phyloP scores from a whole-genome alignment of 2,888 invertebrate genomes.

The Netelia virgata region DNA sequence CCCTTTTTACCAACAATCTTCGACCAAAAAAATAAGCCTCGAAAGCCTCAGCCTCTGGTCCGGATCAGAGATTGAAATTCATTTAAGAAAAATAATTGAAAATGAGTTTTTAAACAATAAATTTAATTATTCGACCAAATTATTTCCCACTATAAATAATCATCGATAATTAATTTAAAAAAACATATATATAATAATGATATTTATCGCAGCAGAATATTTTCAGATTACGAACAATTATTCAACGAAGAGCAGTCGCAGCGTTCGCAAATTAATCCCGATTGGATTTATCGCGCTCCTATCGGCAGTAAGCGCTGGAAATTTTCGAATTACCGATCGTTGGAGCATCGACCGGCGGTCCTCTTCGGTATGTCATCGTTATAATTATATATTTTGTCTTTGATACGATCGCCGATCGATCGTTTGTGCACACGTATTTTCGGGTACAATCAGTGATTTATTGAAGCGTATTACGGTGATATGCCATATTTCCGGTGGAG shows the following conservation, averaged over 20 bases:
- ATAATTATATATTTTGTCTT: slow-evolving; percentile 15
- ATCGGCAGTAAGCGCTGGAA: background rate
- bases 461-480: slow-evolving; percentile 33
- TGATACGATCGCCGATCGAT: slow-evolving; percentile 13
- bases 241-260: too few relatives aligned
- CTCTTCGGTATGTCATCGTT: background rate
- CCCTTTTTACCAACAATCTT: background rate
- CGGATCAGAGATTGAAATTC: background rate
- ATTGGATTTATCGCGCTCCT: too few relatives aligned
- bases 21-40: background rate
- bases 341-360: background rate
- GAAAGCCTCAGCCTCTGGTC: background rate
- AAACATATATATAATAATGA: too few relatives aligned
- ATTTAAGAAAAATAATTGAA: background rate
- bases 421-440: slow-evolving; percentile 2
- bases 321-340: background rate
- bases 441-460: slow-evolving; percentile 42
- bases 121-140: background rate
- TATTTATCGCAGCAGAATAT: too few relatives aligned
- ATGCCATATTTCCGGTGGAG: slow-evolving; percentile 36
- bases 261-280: too few relatives aligned
- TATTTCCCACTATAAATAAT: too few relatives aligned
- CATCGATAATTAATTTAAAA: too few relatives aligned
- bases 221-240: too few relatives aligned
- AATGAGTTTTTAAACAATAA: background rate